Base-by-base conservation (phyloP, 2,797 vertebrate genomes). In the Spinibarbus caldwelli region DNA sequence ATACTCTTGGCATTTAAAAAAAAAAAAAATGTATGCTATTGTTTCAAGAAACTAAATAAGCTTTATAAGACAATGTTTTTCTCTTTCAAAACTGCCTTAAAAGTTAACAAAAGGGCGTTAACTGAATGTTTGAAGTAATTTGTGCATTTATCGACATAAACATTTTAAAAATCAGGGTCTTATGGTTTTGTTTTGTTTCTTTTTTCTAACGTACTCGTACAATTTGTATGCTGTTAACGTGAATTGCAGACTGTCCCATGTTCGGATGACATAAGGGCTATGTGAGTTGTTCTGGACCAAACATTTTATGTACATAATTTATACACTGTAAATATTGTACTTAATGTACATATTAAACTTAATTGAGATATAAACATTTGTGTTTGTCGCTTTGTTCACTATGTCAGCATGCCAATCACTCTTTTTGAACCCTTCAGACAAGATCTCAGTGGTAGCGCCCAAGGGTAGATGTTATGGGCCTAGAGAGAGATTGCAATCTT, bases 281-380 rank as follows among this genome's bases (percentile, higher is more conserved):
- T 93, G 91, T 81, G 77, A 88, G 45, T 90, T 75, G 89, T 93
- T 93, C 92, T 91, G 88, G 87, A 92, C 86, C 88, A 90, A 93
- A 93, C 89, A 90, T 95, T 95, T 87, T 62, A 26, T 91, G 93
- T 94, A 94, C 90, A 95, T 94, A 94, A 83, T 93, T 93, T 95
- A 94, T 91, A 94, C 95, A 95, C 93, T 96, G 96, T 95, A 95
- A 95, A 94, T 96, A 95, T 91, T 95, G 94, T 96, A 96, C 95
- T 94, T 95, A 94, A 90, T 97, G 95, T 97, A 96, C 93, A 97
- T 96, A 96, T 93, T 95, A 95, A 95, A 95, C 86, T 92, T 85
- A 90, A 93, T 88, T 90, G 89, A 90, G 90, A 85, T 89, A 76
- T 88, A 66, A n/a, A 80, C 64, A 4, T 52, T 59, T 31, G 82